Evolutionary conservation across 2,797 vertebrate species (phyloP), one percentile per base, ranked within the genome.

Genomic region (Gymnodraco acuticeps): DNA sequence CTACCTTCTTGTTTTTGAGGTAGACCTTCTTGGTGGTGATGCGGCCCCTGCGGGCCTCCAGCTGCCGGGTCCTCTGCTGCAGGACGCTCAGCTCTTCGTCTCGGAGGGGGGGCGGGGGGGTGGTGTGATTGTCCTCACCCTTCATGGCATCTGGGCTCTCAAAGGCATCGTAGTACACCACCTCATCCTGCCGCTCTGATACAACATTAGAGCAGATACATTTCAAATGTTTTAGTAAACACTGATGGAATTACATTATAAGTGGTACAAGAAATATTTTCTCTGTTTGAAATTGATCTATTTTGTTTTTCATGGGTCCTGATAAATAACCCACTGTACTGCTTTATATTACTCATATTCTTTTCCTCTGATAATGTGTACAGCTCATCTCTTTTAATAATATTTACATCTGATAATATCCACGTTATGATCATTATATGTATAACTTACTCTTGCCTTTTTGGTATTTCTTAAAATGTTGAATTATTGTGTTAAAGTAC

Each of bases 1-100:
- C 43, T 81, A 97, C 98, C 97, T 98, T 99, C 93, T 99, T 99
- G 91, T 97, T 98, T 94, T 97, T 98, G 96, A 99, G 98, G 97
- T 98, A 99, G 96, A 96, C 97, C 94, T 97, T 99, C 95, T 99
- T 99, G 90, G 98, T 94, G 41, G 97, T 98, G 93, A 99, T 99
- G 72, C 97, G 97, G 14, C 98, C 98, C 75, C 98, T 93, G 50
- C 96, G 96, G 63, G 98, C 97, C 94, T 99, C 98, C 47, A 99
- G 95, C 90, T 98, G 97, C 31, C 98, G 95, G 0, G 96, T 96
- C 92, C 96, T 97, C 89, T 97, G 97, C 81, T 98, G 97, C 42
- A 99, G 95, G 78, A 95, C 93, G 47, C 93, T 70, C 2, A 98
- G 87, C 52, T 98, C 97, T 47, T 97, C 96, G 0, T 91, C 91